Evolutionary conservation across 2,888 invertebrate genomes (phyloP), one percentile per base, ranked within the genome.

Genomic region (Leptothorax acervorum): DNA sequence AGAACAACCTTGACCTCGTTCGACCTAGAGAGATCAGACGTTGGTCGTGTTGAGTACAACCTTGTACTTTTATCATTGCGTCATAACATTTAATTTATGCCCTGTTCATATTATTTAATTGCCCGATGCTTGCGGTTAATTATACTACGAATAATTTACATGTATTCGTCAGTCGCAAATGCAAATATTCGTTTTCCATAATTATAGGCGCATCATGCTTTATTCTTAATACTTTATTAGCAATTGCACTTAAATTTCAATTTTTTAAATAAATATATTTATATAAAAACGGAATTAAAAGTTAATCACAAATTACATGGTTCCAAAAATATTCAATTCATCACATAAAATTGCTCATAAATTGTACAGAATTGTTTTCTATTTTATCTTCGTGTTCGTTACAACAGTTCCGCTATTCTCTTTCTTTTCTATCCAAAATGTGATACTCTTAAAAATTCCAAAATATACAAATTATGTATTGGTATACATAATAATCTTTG

Each of bases 1-100:
- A 57, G 53, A 55, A 83, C 86, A 92, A 90, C 92, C 92, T 92
- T 92, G 92, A 93, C 92, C 92, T 57, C 90, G 68, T 88, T 85
- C 85, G 82, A 53, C 53, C 63, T 71, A 79, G 63, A 79, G 63
- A 88, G 83, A 85, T 87, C 87, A 86, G 75, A 84, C 76, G 62
- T 70, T 85, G 83, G 76, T 71, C 15, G 48, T 12, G 15, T 28
- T 86, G 84, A 82, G 81, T 60, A 85, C 57, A 85, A 75, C 83
- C 87, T 88, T 88, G 89, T 86, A 86, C 84, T 87, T 89, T 86
- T 82, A 23, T 45, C 28, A 12, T 35, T 35, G 60, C 60, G 39
- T 60, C 31, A n/a, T 71, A 12, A 60, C 35, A 23, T 81, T 71
- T 70, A 60, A 81, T 48, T n/a, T 55, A 57, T 53, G 12, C 31